Evolutionary conservation across 2,888 invertebrate species (phyloP).

Genomic region (Drosophila tanythrix): DNA sequence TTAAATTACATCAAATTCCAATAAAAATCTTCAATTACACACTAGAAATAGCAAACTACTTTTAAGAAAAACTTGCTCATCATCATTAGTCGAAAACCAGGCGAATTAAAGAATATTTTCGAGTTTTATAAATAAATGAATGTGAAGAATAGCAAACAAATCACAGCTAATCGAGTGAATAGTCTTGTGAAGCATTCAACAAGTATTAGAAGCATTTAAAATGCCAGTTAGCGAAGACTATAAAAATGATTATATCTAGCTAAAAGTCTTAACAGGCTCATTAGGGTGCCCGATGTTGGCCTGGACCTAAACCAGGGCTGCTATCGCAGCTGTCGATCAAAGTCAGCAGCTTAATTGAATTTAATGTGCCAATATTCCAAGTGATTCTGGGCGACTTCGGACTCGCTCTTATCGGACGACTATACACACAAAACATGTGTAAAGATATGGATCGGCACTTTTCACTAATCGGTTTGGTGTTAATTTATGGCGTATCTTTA

Average conservation of each 20-base stretch:
- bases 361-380: slow-evolving; percentile 74
- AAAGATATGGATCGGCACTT: slow-evolving; percentile 74
- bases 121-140: too few relatives aligned
- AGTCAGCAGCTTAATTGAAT: slow-evolving; percentile 68
- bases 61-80: background rate
- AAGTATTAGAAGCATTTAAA: slow-evolving; percentile 33
- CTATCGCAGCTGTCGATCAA: slow-evolving; percentile 53
- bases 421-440: slow-evolving; percentile 65
- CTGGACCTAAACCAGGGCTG: slow-evolving; percentile 7
- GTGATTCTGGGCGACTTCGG: slow-evolving; percentile 17
- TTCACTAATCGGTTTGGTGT: slow-evolving; percentile 81
- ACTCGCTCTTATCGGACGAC: slow-evolving; percentile 5
- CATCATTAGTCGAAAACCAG: background rate
- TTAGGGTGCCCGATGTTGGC: slow-evolving; percentile 13
- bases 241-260: slow-evolving; percentile 15
- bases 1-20: slow-evolving; percentile 11
- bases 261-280: slow-evolving; percentile 30
- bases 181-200: background rate
- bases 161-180: background rate
- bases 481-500: slow-evolving; percentile 76
- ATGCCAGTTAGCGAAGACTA: slow-evolving; percentile 30
- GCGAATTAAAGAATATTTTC: background rate
- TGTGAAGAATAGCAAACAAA: too few relatives aligned
- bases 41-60: background rate
- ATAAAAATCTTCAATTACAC: background rate